Evolutionary conservation across 1,140 invertebrate genomes (phyloP).

Genomic region (Phortica variegata): DNA sequence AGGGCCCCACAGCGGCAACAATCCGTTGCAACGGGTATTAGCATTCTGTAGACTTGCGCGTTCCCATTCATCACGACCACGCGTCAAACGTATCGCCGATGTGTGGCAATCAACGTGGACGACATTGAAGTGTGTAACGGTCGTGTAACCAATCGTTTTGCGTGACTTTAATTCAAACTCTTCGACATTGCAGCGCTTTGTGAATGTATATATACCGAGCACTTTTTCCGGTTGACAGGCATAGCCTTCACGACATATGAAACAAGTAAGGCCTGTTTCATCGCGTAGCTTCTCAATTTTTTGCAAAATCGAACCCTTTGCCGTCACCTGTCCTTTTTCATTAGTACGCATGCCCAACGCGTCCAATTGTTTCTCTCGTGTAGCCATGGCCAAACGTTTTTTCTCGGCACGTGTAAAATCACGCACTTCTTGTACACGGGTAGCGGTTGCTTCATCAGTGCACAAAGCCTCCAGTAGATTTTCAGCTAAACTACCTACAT

Average conservation of each 20-base stretch:
- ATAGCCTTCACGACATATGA: slow-evolving; percentile 97
- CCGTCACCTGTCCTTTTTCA: slow-evolving; percentile 90
- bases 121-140: slow-evolving; percentile 97
- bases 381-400: slow-evolving; percentile 96
- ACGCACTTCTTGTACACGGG: slow-evolving; percentile 86
- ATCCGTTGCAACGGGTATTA: slow-evolving; percentile 94
- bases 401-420: slow-evolving; percentile 93
- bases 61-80: slow-evolving; percentile 93
- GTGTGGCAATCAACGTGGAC: slow-evolving; percentile 98
- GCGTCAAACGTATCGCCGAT: slow-evolving; percentile 79
- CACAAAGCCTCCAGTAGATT: slow-evolving; percentile 89
- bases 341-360: slow-evolving; percentile 95
- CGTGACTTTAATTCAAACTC: slow-evolving; percentile 85
- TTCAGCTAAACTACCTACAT: slow-evolving; percentile 94
- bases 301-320: slow-evolving; percentile 84
- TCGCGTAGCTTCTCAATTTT: slow-evolving; percentile 94
- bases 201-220: slow-evolving; percentile 95
- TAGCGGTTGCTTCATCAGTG: slow-evolving; percentile 78
- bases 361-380: slow-evolving; percentile 92
- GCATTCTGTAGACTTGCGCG: slow-evolving; percentile 96
- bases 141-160: slow-evolving; percentile 85
- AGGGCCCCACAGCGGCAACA: slow-evolving; percentile 94
- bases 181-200: slow-evolving; percentile 92
- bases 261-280: slow-evolving; percentile 94
- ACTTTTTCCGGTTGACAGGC: slow-evolving; percentile 91